phyloP scores from a whole-genome alignment of 2,888 invertebrate species.

The Parelbella ahira region DNA sequence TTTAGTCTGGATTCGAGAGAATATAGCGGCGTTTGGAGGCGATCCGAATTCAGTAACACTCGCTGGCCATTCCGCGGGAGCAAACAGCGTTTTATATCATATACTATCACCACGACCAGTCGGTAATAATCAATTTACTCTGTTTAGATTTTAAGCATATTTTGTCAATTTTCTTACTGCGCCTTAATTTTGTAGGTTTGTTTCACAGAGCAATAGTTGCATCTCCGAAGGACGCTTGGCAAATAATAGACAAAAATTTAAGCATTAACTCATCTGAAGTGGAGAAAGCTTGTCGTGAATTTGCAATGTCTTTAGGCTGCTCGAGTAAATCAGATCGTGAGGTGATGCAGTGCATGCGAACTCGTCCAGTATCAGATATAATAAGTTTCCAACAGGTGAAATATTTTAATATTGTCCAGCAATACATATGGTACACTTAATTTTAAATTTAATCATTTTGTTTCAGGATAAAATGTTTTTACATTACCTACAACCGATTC shows the following conservation, averaged over 20 bases:
- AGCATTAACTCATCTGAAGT: conserved; percentile 46
- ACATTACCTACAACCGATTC: conserved; percentile 81
- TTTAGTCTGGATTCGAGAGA: conserved; percentile 87
- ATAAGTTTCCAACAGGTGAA: conserved; percentile 66
- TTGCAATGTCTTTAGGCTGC: conserved; percentile 80
- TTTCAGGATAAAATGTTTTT: conserved; percentile 81
- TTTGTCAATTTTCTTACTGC: too few species aligned
- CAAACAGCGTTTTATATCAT: conserved; percentile 84
- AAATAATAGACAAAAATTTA: conserved; percentile 46
- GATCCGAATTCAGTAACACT: conserved; percentile 89
- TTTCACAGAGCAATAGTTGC: conserved; percentile 85
- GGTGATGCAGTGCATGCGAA: conserved; percentile 82
- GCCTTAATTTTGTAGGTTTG: too few species aligned
- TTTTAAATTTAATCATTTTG: too few species aligned
- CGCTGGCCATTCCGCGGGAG: conserved; percentile 90
- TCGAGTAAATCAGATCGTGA: conserved; percentile 66
- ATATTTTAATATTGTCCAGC: too few species aligned
- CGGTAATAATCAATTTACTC: too few species aligned
- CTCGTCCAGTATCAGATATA: conserved; percentile 81
- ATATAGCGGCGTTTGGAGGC: conserved; percentile 90
- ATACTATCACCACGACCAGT: conserved; percentile 83
- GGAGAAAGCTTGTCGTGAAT: conserved; percentile 73
- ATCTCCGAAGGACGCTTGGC: conserved; percentile 79
- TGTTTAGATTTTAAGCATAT: too few species aligned
- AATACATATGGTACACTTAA: too few species aligned